Base-by-base conservation (phyloP, 2,797 vertebrate species). In the Apogon hyalosoma region DNA sequence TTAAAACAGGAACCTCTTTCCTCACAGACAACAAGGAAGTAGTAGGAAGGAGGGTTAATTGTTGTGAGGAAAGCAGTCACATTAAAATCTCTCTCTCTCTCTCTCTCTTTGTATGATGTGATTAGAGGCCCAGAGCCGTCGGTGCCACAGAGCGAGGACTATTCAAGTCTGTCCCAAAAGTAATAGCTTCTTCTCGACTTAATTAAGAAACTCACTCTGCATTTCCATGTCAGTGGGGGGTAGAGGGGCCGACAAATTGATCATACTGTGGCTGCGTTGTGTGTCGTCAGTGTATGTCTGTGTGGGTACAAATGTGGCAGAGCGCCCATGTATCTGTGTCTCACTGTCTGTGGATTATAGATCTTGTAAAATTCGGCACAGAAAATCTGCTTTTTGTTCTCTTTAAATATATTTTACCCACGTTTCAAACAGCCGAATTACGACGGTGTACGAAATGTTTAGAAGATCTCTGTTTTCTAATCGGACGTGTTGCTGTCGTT, bases 171-270 rank as follows among this genome's bases (percentile, higher is more conserved):
- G 68, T 89, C 86, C 85, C 79, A 88, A 86, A 90, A 88, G 87
- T 86, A 90, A 89, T 88, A 82, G 82, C 80, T 84, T 88, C 75
- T 83, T 84, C 87, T 84, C 57, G 54, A 87, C 80, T 88, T 89
- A 91, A 91, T 92, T 90, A 91, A 84, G 81, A 69, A 83, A 77
- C 73, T 79, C 74, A 42, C 69, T 76, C 59, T 84, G 65, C 77
- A 71, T 84, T 28, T 69, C 68, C 31, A 45, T 81, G 74, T 76
- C 68, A 66, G 63, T 31, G n/a, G 19, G 53, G 58, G 11, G 41
- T 57, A 42, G 39, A 48, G 47, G 48, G 15, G 36, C 56, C 42
- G 60, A 82, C 69, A 36, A 72, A 59, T 55, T 12, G 59, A 66
- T 79, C 69, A 53, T 33, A 55, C 28, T 48, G 39, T 24, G 48